Evolutionary conservation across 2,888 invertebrate species (phyloP).

Genomic region (Buathra laborator): DNA sequence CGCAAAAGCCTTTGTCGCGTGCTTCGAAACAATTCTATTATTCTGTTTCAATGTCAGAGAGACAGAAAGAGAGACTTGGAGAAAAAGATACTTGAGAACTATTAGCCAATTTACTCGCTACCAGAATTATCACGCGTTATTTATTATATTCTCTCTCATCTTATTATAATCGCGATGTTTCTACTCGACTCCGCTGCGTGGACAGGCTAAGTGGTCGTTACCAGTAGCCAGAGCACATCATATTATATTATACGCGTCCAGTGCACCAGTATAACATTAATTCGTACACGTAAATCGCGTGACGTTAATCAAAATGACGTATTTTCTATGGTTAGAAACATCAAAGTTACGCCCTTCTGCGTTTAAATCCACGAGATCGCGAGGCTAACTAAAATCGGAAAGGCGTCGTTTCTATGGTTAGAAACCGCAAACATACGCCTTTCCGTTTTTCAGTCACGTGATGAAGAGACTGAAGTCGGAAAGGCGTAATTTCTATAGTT

Average conservation of each 20-base stretch:
- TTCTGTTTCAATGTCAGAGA: not conserved
- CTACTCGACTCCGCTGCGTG: slow-evolving; percentile 21
- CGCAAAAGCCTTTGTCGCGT: slow-evolving; percentile 8
- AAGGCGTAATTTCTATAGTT: too few relatives aligned
- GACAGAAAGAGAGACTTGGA: not conserved
- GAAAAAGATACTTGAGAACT: not conserved
- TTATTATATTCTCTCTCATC: slow-evolving; percentile 16
- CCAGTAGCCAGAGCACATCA: slow-evolving; percentile 23
- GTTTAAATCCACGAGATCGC: not conserved
- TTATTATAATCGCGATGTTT: slow-evolving; percentile 32
- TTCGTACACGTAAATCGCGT: not conserved
- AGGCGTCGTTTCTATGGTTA: too few relatives aligned
- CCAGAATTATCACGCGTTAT: slow-evolving; percentile 28
- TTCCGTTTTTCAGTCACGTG: too few relatives aligned
- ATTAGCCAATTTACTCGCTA: slow-evolving; percentile 43
- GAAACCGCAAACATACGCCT: too few relatives aligned
- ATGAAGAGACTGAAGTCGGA: too few relatives aligned
- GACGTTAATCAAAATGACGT: not conserved
- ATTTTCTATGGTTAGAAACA: not conserved
- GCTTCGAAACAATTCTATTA: slow-evolving; percentile 32
- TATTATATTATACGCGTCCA: not conserved
- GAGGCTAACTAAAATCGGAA: not conserved
- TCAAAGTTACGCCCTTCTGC: not conserved
- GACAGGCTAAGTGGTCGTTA: slow-evolving; percentile 24
- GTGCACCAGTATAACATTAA: not conserved